Conservation (phyloP, 2,797 vertebrate genomes). For the Eremophila alpestris region DNA sequence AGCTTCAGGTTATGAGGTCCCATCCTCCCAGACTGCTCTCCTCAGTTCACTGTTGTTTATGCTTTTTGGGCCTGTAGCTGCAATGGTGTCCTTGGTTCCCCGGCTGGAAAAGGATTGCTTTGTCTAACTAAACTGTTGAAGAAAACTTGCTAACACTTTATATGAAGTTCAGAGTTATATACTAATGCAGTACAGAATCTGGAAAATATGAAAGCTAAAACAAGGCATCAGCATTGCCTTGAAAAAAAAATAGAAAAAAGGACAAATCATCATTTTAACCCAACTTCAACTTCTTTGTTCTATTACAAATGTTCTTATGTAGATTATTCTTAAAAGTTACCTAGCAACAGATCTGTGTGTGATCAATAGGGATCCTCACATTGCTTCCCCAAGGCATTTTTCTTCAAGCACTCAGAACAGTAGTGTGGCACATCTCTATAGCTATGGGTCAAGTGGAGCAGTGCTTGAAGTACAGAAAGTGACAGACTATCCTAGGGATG, state of each 20-base stretch:
- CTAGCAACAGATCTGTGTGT: neutral
- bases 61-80: neutral
- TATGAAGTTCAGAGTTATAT: neutral
- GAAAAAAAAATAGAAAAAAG: neutral
- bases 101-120: neutral
- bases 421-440: neutral
- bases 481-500: neutral
- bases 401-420: neutral
- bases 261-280: neutral
- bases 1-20: no score
- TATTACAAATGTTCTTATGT: neutral
- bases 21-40: neutral
- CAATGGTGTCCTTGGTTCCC: neutral
- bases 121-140: neutral
- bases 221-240: neutral
- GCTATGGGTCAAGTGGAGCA: neutral
- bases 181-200: neutral
- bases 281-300: neutral
- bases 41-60: neutral
- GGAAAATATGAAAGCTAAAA: neutral
- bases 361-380: neutral
- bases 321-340: neutral
- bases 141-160: neutral
- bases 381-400: neutral
- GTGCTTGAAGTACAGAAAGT: neutral